These are phyloP conservation scores for Streptopelia turtur DNA, from an alignment of 2,797 vertebrate species.

Conservation along the genomic window DNA sequence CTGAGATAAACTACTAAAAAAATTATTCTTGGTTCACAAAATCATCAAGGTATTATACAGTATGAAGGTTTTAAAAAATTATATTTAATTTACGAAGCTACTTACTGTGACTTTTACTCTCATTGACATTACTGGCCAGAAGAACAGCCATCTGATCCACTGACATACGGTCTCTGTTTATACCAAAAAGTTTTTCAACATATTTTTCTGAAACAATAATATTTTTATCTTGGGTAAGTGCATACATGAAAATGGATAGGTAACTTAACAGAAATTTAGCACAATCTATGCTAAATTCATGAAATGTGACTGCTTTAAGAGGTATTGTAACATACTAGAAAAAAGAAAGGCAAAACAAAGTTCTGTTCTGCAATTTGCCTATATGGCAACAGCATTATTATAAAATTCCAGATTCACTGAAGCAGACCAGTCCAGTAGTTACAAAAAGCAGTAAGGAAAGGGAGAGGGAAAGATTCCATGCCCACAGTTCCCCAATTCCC, in stretches of 20 bases:
- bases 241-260: not conserved
- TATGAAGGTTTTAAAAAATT: not conserved
- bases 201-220: slow-evolving; percentile 87
- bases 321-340: not conserved
- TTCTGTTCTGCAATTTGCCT: not conserved
- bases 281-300: not conserved
- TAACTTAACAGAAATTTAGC: not conserved
- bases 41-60: not conserved
- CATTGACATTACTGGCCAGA: slow-evolving; percentile 96
- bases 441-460: not conserved
- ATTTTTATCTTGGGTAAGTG: not conserved
- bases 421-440: not conserved
- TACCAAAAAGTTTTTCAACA: slow-evolving; percentile 92
- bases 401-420: not conserved
- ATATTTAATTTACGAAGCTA: slow-evolving; percentile 6
- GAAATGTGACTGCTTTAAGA: not conserved
- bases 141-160: slow-evolving; percentile 96
- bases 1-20: not conserved
- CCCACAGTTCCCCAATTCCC: not conserved
- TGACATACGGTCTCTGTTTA: slow-evolving; percentile 92
- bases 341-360: not conserved
- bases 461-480: not conserved
- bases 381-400: not conserved
- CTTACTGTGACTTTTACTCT: slow-evolving; percentile 91
- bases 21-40: not conserved